Base-by-base conservation (phyloP, 2,888 invertebrate genomes). In the Cerceris ruficornis region DNA sequence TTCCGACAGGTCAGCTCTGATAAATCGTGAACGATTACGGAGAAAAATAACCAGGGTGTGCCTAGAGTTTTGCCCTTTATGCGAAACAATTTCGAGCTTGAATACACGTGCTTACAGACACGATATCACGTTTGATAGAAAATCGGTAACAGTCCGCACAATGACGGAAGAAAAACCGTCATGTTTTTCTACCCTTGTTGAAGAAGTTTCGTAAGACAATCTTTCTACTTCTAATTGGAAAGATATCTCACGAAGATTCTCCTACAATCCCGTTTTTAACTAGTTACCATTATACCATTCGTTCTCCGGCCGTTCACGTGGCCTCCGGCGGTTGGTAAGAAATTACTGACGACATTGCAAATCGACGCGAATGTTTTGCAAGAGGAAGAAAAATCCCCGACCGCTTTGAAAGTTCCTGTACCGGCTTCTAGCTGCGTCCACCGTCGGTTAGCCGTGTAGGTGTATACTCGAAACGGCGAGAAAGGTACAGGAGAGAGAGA, bases 381-480 rank as follows among this genome's bases (percentile, higher is more conserved):
- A 61, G 70, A 62, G 54, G 43, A 58, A 67, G 71, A 75, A 80
- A 69, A 43, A 77, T 77, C 54, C 62, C 65, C 58, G 79, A 84
- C 74, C 74, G 74, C 80, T 85, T 85, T 81, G 87, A 85, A 88
- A 72, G 80, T 75, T 70, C 81, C 86, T 86, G 86, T 86, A 86
- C 65, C 82, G 75, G 69, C 78, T 81, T 62, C 74, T 84, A 80
- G 60, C 75, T 82, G 77, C 75, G 81, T 81, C 74, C 76, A 80
- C 66, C 77, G 77, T 55, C 84, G 84, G 79, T 72, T 68, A 69
- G 59, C 76, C 77, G 85, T 86, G 85, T 84, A 85, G 86, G 87
- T 89, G 88, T 89, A 89, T 83, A 62, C 67, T 50, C 71, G 77
- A 67, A 67, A 74, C 66, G 80, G 64, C 50, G 84, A 87, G 86